These are phyloP conservation scores for Ylistrum balloti DNA, from an alignment of 1,140 invertebrate species.

Conservation along the genomic window DNA sequence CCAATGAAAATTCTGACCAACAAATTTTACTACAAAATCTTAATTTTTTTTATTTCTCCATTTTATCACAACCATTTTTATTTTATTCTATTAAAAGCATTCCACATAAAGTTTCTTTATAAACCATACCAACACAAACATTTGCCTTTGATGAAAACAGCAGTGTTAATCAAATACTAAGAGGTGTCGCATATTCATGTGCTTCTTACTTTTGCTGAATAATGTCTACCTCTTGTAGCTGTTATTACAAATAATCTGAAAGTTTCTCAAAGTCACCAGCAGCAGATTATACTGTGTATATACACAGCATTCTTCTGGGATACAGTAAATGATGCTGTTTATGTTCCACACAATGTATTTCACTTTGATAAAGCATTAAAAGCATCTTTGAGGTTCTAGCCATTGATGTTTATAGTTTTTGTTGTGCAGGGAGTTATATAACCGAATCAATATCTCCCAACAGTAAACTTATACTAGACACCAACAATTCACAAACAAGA, in stretches of 20 bases:
- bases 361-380: background rate
- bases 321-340: background rate
- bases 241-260: background rate
- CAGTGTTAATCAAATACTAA: no score
- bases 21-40: no score
- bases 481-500: background rate
- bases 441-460: background rate
- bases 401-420: background rate
- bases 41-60: no score
- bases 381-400: background rate
- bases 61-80: no score
- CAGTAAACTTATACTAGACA: background rate
- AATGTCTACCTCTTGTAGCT: background rate
- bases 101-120: no score
- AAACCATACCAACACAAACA: no score
- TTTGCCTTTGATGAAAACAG: no score
- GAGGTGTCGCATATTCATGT: background rate
- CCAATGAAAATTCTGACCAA: no score
- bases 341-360: background rate
- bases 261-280: background rate
- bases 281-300: background rate
- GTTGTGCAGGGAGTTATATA: constrained; percentile 20
- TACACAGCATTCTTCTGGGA: background rate
- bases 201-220: background rate
- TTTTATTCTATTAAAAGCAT: no score